These are phyloP conservation scores for Montipora capitata DNA, from an alignment of 92 coral and sea anemone genomes.

Conservation along the genomic window DNA sequence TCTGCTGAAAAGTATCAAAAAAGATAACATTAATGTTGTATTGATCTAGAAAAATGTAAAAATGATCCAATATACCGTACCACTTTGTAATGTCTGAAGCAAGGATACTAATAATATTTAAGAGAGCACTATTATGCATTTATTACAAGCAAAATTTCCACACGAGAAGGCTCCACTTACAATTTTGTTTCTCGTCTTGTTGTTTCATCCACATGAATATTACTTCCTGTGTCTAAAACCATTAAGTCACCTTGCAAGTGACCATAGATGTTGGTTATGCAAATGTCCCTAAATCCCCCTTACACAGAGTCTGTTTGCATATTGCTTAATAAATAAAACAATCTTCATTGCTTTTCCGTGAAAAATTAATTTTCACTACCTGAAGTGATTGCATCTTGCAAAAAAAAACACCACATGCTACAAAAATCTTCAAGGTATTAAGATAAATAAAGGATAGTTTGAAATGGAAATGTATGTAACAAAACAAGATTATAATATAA, in stretches of 20 bases:
- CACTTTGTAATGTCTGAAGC: too few relatives aligned
- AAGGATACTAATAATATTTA: too few relatives aligned
- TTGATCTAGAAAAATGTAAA: too few relatives aligned
- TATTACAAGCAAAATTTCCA: too few relatives aligned
- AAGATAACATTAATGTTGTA: too few relatives aligned
- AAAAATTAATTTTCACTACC: background rate
- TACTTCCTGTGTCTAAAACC: background rate
- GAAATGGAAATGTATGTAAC: background rate
- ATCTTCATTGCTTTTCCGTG: background rate
- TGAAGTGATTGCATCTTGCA: background rate
- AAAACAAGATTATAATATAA: too few relatives aligned
- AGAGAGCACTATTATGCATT: too few relatives aligned
- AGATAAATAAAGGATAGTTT: background rate
- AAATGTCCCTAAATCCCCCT: background rate
- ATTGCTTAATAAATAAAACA: background rate
- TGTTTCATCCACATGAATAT: background rate
- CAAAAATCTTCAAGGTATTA: background rate
- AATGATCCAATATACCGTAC: too few relatives aligned
- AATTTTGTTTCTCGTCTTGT: background rate
- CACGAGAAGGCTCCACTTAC: too few relatives aligned
- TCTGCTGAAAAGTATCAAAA: too few relatives aligned
- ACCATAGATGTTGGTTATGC: background rate
- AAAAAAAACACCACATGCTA: background rate
- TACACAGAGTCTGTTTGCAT: background rate
- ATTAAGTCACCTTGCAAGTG: slow-evolving; percentile 2